Base-by-base conservation (phyloP, 2,888 invertebrate species). In the Callosobruchus maculatus region DNA sequence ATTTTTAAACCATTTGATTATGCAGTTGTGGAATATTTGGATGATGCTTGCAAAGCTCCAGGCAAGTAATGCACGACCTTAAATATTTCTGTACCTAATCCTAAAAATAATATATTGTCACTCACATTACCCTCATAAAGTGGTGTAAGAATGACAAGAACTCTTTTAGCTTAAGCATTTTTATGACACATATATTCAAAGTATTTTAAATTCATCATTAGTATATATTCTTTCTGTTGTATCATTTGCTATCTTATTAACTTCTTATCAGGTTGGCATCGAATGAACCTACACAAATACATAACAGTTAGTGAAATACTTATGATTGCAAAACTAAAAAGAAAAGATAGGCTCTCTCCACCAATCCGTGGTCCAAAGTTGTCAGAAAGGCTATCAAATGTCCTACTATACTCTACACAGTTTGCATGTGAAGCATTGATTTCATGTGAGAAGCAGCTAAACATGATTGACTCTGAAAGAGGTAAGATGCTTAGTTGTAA, bases 381-480 rank as follows among this genome's bases (percentile, higher is more conserved):
- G 22, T 77, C 76, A 4, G 80, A 82, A 69, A 75, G 76, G 73
- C 73, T 82, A 22, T 76, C 82, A 4, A 83, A 87, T 77, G 79
- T 83, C 13, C 77, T 88, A 67, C 77, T 83, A 67, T 81, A 83
- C 66, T 81, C 85, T 30, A 72, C 87, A 67, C 84, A 84, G 73
- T 88, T 87, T 79, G 88, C 87, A 13, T 89, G 89, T 76, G 87
- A 90, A 22, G 90, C 89, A 20, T 82, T 95, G 72, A 88, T 91
- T 31, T 88, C 89, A 49, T 90, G 90, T 76, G 92, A 93, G 80
- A 87, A 87, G 21, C 87, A 91, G 76, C 84, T 93, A 13, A 92
- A 94, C 85, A 86, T 86, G 66, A 89, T 95, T 74, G 95, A 95
- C 84, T 88, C 90, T 0, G 92, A 92, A 67, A 90, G 89, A 78